phyloP scores from a whole-genome alignment of 2,113 vertebrate genomes.

The Peromyscus maniculatus region DNA sequence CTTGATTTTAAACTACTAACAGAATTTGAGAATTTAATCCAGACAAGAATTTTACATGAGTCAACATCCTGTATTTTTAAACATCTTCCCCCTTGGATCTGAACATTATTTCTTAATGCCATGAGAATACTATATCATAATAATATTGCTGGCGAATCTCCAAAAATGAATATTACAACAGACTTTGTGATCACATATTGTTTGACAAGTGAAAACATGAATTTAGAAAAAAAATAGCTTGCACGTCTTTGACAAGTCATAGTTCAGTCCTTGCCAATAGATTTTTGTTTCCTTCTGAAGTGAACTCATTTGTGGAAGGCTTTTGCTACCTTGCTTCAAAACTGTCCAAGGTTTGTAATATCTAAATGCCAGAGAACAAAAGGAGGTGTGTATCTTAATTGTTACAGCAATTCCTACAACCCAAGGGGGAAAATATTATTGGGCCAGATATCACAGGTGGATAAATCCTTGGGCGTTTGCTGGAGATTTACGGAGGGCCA shows the following conservation, averaged over 20 bases:
- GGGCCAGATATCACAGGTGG: background rate
- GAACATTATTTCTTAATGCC: conserved; percentile 58
- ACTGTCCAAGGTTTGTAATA: conserved; percentile 63
- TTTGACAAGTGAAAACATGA: conserved; percentile 63
- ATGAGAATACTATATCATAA: conserved; percentile 50
- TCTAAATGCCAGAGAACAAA: conserved; percentile 76
- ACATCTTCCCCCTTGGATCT: background rate
- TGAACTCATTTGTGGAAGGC: conserved; percentile 75
- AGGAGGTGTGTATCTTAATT: background rate
- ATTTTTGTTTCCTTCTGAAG: conserved; percentile 60
- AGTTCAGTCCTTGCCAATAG: conserved; percentile 68
- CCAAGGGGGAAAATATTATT: conserved; percentile 17
- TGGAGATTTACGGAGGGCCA: background rate
- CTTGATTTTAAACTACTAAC: conserved; percentile 49
- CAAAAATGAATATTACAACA: conserved; percentile 39
- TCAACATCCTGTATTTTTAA: conserved; percentile 58
- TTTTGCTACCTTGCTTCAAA: conserved; percentile 76
- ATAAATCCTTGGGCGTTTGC: background rate
- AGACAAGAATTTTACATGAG: conserved; percentile 25
- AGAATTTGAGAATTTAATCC: conserved; percentile 36
- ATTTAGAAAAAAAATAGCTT: conserved; percentile 52
- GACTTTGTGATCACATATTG: conserved; percentile 25
- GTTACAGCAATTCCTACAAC: conserved; percentile 52
- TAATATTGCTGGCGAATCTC: conserved; percentile 5
- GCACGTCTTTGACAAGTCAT: conserved; percentile 51